Evolutionary conservation across 2,797 vertebrate species (phyloP).

Genomic region (Peromyscus attwateri): DNA sequence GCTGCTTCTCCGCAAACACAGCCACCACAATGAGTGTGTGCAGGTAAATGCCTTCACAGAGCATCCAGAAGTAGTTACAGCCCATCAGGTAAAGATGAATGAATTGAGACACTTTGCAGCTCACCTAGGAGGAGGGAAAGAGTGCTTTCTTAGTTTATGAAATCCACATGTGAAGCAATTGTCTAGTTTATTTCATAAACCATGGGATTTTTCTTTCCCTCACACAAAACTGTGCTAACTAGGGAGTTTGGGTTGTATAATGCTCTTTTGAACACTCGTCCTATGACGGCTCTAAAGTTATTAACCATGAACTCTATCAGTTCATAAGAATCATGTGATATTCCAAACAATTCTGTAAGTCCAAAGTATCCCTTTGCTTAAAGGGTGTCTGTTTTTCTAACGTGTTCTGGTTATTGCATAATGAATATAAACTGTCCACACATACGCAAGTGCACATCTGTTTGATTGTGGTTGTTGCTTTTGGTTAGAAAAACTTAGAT

Average conservation of each 20-base stretch:
- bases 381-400: not conserved
- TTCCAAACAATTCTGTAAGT: not conserved
- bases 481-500: not conserved
- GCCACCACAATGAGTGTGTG: constrained; percentile 99
- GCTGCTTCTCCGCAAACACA: constrained; percentile 98
- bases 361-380: not conserved
- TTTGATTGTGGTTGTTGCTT: not conserved
- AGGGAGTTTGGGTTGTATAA: not conserved
- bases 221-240: not conserved
- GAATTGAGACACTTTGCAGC: constrained; percentile 97
- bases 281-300: not conserved
- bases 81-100: constrained; percentile 96
- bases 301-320: not conserved
- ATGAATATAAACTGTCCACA: constrained; percentile 3
- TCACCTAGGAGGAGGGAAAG: constrained; percentile 89
- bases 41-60: constrained; percentile 98
- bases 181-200: not conserved
- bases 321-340: not conserved
- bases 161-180: not conserved
- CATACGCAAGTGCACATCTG: not conserved
- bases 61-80: constrained; percentile 99
- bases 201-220: not conserved
- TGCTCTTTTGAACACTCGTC: not conserved
- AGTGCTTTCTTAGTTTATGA: not conserved
- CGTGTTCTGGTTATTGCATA: not conserved